These are phyloP conservation scores for Diachrysia chrysitis DNA, from an alignment of 2,888 invertebrate species.

Conservation along the genomic window DNA sequence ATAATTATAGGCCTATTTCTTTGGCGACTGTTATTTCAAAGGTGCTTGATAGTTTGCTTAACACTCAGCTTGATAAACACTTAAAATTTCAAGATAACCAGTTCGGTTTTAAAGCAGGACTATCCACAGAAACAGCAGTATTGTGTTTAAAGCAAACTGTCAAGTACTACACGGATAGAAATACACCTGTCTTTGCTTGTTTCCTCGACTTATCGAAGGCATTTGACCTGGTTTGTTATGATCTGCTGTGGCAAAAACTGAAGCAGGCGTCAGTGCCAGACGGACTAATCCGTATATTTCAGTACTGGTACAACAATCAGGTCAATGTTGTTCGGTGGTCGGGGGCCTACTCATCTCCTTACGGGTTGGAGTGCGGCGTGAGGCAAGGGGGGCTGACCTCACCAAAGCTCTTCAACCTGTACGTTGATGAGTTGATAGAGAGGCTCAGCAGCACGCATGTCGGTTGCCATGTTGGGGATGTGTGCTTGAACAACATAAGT, in stretches of 20 bases:
- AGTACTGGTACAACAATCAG: constrained; percentile 13
- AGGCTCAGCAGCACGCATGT: constrained; percentile 15
- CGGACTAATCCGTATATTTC: constrained; percentile 6
- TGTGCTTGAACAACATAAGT: constrained; percentile 11
- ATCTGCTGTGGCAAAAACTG: constrained; percentile 29
- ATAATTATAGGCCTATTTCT: constrained; percentile 54
- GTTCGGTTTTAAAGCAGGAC: constrained; percentile 46
- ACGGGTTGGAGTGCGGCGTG: constrained; percentile 14
- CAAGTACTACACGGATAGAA: constrained; percentile 21
- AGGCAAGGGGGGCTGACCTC: constrained; percentile 11
- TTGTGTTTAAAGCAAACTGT: constrained; percentile 48
- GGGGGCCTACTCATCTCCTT: constrained; percentile 6
- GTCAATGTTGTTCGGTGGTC: constrained; percentile 9
- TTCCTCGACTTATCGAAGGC: constrained; percentile 35
- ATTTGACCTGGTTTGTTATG: constrained; percentile 41
- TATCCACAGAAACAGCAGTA: constrained; percentile 49
- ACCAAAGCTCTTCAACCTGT: constrained; percentile 8
- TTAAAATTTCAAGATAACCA: constrained; percentile 45
- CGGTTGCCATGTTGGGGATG: constrained; percentile 13
- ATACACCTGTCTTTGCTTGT: constrained; percentile 36
- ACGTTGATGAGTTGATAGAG: constrained; percentile 1
- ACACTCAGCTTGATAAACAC: constrained; percentile 33
- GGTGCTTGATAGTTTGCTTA: constrained; percentile 48
- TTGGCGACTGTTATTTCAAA: constrained; percentile 45
- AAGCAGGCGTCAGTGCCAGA: neutral